Percentiles rank a stretch among this genome's conserved stretches.
Evolutionary conservation across 2,113 vertebrate species (phyloP).

Genomic region (Pipa parva): DNA sequence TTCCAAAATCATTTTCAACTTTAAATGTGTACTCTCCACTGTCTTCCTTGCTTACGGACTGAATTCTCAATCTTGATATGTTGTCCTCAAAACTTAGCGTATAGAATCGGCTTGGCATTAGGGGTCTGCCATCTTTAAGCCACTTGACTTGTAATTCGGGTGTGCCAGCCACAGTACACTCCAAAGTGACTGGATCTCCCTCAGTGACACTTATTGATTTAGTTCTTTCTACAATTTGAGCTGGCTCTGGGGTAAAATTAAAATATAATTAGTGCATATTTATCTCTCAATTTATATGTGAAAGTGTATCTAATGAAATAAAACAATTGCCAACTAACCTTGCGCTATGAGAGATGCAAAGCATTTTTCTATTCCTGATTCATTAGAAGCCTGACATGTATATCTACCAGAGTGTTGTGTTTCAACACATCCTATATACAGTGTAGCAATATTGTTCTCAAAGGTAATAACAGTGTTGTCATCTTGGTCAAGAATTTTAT

Average conservation of each 20-base stretch:
- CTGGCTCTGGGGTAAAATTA: slow-evolving; percentile 74
- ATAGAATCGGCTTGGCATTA: slow-evolving; percentile 86
- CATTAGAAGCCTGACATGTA: slow-evolving; percentile 88
- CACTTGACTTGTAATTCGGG: slow-evolving; percentile 90
- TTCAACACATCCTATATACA: slow-evolving; percentile 74
- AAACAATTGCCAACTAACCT: slow-evolving; percentile 70
- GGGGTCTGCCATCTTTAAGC: slow-evolving; percentile 85
- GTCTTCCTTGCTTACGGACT: slow-evolving; percentile 80
- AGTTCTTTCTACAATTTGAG: slow-evolving; percentile 85
- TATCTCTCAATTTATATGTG: slow-evolving; percentile 8
- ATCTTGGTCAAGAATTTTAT: slow-evolving; percentile 84
- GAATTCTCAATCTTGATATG: slow-evolving; percentile 85
- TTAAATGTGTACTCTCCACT: slow-evolving; percentile 88
- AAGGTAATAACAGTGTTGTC: slow-evolving; percentile 76
- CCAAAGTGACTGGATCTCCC: slow-evolving; percentile 88
- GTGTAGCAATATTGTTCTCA: slow-evolving; percentile 71
- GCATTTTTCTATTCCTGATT: slow-evolving; percentile 86
- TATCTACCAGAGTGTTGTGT: slow-evolving; percentile 80
- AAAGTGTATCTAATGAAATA: neutral
- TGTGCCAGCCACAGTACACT: slow-evolving; percentile 89
- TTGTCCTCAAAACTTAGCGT: slow-evolving; percentile 88
- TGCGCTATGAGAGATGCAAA: slow-evolving; percentile 85
- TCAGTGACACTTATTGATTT: slow-evolving; percentile 85
- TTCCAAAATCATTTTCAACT: slow-evolving; percentile 89
- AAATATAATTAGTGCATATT: slow-evolving; percentile 34